phyloP scores from a whole-genome alignment of 2,888 invertebrate species.

The Spodoptera littoralis region DNA sequence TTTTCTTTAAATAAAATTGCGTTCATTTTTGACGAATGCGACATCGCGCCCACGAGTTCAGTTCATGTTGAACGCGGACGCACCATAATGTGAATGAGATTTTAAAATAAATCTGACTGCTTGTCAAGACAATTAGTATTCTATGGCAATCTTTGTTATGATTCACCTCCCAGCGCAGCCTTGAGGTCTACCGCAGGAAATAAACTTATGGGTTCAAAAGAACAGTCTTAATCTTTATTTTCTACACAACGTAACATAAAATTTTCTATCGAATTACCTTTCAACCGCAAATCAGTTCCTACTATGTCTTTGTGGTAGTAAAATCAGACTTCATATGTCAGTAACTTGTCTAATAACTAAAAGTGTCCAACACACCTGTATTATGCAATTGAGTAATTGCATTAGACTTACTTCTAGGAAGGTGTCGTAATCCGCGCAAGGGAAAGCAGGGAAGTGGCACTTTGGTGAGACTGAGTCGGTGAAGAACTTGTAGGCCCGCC shows the following conservation, averaged over 20 bases:
- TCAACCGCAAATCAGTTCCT: conserved; percentile 52
- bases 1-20: too few relatives aligned
- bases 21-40: too few relatives aligned
- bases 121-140: neutral
- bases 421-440: conserved; percentile 95
- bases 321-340: conserved; percentile 8
- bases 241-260: conserved; percentile 17
- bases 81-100: too few relatives aligned
- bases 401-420: conserved; percentile 89
- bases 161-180: conserved; percentile 3
- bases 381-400: conserved; percentile 2
- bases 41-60: too few relatives aligned
- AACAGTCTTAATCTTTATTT: conserved; percentile 22
- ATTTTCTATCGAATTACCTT: conserved; percentile 28
- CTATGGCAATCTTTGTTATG: neutral
- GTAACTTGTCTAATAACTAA: conserved; percentile 8
- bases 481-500: conserved; percentile 97
- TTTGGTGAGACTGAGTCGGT: conserved; percentile 97
- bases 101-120: too few relatives aligned
- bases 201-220: neutral
- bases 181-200: conserved; percentile 33
- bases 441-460: conserved; percentile 97
- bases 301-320: neutral
- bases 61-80: too few relatives aligned
- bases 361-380: conserved; percentile 11